Evolutionary conservation across 2,888 invertebrate genomes (phyloP), one percentile per base, ranked within the genome.

Genomic region (Leptinotarsa peninsularis): DNA sequence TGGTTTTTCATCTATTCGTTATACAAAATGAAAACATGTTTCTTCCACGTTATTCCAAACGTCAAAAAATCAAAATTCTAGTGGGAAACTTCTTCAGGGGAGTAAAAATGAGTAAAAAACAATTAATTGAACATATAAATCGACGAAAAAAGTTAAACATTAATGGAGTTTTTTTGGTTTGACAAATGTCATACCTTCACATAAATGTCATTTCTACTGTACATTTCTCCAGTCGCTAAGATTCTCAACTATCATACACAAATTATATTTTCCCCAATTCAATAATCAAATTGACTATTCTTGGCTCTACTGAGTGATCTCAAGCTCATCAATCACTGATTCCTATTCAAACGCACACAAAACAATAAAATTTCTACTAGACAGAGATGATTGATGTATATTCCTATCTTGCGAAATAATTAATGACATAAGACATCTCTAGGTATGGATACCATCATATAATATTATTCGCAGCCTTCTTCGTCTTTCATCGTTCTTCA

Each of bases 271-370:
- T 14, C 52, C 52, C 3, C 15, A 58, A 18, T 56, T 18, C 21
- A 14, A 4, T 21, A 14, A 15, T 14, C 27, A 21, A 23, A 23
- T 58, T 21, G 13, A 58, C 21, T 14, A 58, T 58, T 58, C 63
- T 15, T 17, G 4, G 17, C 63, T 43, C n/a, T 63, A 63, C 17
- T 63, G 63, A 33, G 43, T n/a, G 43, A 27, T 21, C 21, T 18
- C 4, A n/a, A 52, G 52, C 68, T 17, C 68, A 68, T 68, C 33
- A 50, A 68, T 68, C 68, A 68, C 23, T n/a, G 27, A 68, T 52
- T 50, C 27, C 52, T 54, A 33, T 68, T 50, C 68, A 68, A 52
- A 68, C 17, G 27, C 14, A 68, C 49, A 49, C 49, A 66, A 49
- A 21, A 67, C 49, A 54, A 50, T 68, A 49, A 68, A 52, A 68